Conservation (phyloP, 2,113 vertebrate genomes). For the Pavo muticus region DNA sequence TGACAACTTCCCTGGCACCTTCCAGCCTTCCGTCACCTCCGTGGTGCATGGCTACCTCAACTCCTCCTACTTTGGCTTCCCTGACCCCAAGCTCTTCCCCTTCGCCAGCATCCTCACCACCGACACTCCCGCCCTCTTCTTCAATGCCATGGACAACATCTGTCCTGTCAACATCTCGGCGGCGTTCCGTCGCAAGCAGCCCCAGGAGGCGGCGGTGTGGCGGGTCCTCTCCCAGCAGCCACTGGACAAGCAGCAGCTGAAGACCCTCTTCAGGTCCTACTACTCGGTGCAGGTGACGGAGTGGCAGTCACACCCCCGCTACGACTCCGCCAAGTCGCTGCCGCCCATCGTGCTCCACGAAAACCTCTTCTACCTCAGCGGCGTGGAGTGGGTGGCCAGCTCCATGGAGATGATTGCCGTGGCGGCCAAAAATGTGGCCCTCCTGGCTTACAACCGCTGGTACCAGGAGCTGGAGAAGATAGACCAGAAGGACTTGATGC, state of each 20-base stretch:
- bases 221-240: conserved; percentile 90
- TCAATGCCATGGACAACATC: conserved; percentile 89
- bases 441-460: conserved; percentile 96
- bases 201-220: conserved; percentile 93
- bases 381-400: conserved; percentile 94
- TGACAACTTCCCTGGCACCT: conserved; percentile 77
- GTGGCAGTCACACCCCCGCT: conserved; percentile 89
- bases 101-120: conserved; percentile 92
- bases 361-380: conserved; percentile 93
- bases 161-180: conserved; percentile 92
- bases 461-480: conserved; percentile 92
- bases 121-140: conserved; percentile 85
- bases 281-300: conserved; percentile 95
- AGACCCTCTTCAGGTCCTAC: conserved; percentile 96
- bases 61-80: conserved; percentile 93
- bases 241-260: conserved; percentile 89
- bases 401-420: conserved; percentile 96
- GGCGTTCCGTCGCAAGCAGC: conserved; percentile 92
- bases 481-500: conserved; percentile 96
- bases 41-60: conserved; percentile 97
- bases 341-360: conserved; percentile 90
- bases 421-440: conserved; percentile 95
- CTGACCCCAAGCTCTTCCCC: conserved; percentile 94
- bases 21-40: conserved; percentile 89
- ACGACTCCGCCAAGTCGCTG: conserved; percentile 80